Evolutionary conservation across 2,797 vertebrate species (phyloP).

Genomic region (Sebastes hopkinsi): DNA sequence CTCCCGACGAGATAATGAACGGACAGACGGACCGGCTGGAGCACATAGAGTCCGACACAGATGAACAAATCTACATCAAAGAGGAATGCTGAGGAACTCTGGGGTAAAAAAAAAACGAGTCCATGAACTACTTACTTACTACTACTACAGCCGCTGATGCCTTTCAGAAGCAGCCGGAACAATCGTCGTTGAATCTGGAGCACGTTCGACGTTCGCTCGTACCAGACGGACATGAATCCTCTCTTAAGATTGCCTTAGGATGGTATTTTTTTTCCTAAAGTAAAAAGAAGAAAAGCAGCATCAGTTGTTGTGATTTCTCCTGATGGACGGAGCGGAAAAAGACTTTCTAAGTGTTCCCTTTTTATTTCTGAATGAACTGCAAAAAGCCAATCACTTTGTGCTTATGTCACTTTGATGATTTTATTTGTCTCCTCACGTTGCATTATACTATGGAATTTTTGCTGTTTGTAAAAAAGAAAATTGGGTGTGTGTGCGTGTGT

Average conservation of each 20-base stretch:
- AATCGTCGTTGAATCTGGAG: conserved; percentile 41
- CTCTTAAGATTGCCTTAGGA: conserved; percentile 54
- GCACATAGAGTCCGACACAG: conserved; percentile 94
- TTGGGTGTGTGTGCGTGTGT: conserved; percentile 24
- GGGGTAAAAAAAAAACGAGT: conserved; percentile 14
- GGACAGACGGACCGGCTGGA: conserved; percentile 95
- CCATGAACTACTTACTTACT: conserved; percentile 61
- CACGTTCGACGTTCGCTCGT: conserved; percentile 6
- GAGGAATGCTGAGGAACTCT: conserved; percentile 90
- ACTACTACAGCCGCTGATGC: conserved; percentile 75
- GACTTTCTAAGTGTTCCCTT: conserved; percentile 38
- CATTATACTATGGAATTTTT: conserved; percentile 63
- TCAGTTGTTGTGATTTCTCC: conserved; percentile 28
- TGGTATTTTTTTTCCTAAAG: conserved; percentile 32
- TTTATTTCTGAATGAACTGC: conserved; percentile 59
- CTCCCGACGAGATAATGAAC: conserved; percentile 98
- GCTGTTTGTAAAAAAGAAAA: conserved; percentile 66
- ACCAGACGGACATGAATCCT: conserved; percentile 16
- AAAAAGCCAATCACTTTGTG: conserved; percentile 74
- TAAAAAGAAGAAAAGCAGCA: conserved; percentile 4
- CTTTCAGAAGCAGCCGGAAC: conserved; percentile 71
- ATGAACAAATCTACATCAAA: conserved; percentile 96
- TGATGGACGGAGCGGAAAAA: conserved; percentile 29
- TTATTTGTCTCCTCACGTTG: conserved; percentile 48
- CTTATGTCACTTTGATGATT: conserved; percentile 64